Evolutionary conservation across 2,888 invertebrate species (phyloP), one percentile per base, ranked within the genome.

Genomic region (Dryobotodes eremita): DNA sequence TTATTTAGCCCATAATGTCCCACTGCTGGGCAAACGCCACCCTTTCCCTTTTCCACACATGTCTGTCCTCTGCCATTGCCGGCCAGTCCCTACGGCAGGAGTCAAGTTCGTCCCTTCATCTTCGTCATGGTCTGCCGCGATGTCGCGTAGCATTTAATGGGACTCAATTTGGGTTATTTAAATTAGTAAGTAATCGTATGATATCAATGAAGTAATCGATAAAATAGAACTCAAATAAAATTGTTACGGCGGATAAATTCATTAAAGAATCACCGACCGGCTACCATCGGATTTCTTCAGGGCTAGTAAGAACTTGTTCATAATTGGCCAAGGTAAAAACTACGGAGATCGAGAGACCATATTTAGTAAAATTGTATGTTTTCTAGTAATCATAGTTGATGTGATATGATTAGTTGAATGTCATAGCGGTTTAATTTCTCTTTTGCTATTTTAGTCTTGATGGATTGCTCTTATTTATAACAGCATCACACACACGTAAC

Each of bases 341-440:
- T 74, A 76, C 57, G 75, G 20, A 75, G 70, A 59, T 42, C 36
- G 11, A 59, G 59, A 71, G 61, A 64, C 81, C 75, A 74, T 86
- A 85, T 85, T 85, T 80, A 81, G 84, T 73, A 46, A 85, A 82
- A 87, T 79, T 77, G 78, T 62, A 82, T 42, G 68, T 80, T 87
- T 88, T 86, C 87, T 81, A 88, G 79, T 65, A 85, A 82, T 86
- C 71, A 88, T 26, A 20, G 84, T 62, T 53, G 66, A 86, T 68
- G 80, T 36, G 76, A 75, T 87, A 85, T 85, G 75, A 88, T 88
- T 75, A 74, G 70, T 74, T 71, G 50, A 64, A 77, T 70, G 80
- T 75, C 74, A 77, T 59, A 53, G 80, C 26, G 46, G 71, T 79
- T 82, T 68, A 79, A 75, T 87, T 88, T 88, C 85, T 82, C 85